Conservation (phyloP, 2,113 vertebrate genomes). For the Cinclus mexicanus region DNA sequence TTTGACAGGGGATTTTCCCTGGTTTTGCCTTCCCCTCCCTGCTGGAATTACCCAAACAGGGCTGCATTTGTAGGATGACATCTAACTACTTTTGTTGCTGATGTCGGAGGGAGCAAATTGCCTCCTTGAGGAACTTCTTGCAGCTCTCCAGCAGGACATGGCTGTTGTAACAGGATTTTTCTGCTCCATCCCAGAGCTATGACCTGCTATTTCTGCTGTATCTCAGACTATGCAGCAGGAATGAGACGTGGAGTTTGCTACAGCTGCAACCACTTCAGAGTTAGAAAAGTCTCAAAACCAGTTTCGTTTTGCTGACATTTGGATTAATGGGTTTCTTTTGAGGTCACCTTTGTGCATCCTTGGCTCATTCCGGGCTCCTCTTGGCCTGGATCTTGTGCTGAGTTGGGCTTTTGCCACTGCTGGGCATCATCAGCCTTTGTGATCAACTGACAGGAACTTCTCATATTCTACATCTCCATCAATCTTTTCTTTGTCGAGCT, state of each 20-base stretch:
- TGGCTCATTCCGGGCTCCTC: neutral
- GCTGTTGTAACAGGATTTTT: neutral
- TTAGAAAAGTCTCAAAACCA: neutral
- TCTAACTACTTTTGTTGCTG: neutral
- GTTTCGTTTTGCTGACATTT: neutral
- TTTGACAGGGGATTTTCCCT: neutral
- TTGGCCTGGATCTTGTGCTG: neutral
- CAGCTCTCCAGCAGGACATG: neutral
- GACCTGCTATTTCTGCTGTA: too few species aligned
- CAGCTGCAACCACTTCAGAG: neutral
- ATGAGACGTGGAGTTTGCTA: neutral
- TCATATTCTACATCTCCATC: fast-evolving
- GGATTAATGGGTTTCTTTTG: neutral
- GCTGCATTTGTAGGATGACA: neutral
- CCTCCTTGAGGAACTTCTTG: neutral
- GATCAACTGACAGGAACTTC: neutral
- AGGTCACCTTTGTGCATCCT: neutral
- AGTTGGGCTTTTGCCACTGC: neutral
- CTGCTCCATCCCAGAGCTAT: neutral
- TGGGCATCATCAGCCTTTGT: neutral
- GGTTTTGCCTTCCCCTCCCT: neutral
- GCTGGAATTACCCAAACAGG: neutral
- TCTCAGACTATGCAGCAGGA: neutral
- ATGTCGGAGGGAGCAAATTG: neutral
- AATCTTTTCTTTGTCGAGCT: neutral